A percentile compares a stretch with the other conserved stretches of the same genome.
Conservation (phyloP, 2,113 vertebrate species). For the Sardina pilchardus region DNA sequence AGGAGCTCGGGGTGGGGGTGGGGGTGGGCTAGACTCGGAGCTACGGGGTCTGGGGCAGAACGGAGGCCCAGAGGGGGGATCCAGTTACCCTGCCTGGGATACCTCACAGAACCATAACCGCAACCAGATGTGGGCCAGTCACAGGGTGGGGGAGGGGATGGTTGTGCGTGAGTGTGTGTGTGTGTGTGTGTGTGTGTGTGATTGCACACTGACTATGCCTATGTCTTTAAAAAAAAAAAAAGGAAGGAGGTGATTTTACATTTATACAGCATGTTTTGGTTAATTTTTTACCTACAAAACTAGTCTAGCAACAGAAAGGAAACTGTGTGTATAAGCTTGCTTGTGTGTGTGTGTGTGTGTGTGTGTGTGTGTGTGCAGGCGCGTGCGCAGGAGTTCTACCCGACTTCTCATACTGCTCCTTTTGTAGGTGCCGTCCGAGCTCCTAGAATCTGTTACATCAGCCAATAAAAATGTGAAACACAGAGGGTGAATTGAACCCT, state of each 20-base stretch:
- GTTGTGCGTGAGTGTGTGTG: not conserved
- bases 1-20: constrained; percentile 15
- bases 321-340: constrained; percentile 33
- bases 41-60: constrained; percentile 37
- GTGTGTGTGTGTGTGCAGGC: constrained; percentile 27
- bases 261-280: constrained; percentile 1
- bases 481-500: constrained; percentile 2
- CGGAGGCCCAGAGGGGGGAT: constrained; percentile 51
- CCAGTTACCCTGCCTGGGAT: constrained; percentile 45
- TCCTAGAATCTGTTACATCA: not conserved
- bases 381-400: not conserved
- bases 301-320: not conserved
- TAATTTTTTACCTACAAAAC: not conserved
- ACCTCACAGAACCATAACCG: constrained; percentile 52
- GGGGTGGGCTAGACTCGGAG: constrained; percentile 32
- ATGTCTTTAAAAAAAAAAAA: not conserved
- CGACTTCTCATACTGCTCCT: not conserved
- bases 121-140: constrained; percentile 50
- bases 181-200: constrained; percentile 10
- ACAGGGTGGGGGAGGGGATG: constrained; percentile 34
- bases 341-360: constrained; percentile 13
- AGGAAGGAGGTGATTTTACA: not conserved
- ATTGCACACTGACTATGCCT: not conserved
- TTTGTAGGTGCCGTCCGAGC: constrained; percentile 2
- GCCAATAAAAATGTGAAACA: not conserved